Evolutionary conservation across 2,113 vertebrate genomes (phyloP).

Genomic region (Forbesichthys papilliferus): DNA sequence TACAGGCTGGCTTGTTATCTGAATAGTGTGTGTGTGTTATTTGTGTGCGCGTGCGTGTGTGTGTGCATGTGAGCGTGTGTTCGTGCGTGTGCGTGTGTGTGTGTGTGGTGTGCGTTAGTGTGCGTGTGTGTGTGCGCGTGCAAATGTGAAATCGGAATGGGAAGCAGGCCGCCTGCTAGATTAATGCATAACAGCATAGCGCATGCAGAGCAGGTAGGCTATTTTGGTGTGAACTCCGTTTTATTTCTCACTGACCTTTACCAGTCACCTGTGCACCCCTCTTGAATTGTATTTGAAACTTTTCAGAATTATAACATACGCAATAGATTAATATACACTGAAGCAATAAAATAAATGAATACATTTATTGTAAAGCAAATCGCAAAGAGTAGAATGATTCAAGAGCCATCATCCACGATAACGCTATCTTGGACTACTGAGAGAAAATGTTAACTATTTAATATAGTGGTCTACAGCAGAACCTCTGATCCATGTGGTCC

Average conservation of each 20-base stretch:
- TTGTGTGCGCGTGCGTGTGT: neutral
- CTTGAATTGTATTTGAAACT: neutral
- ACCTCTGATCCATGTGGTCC: too few relatives aligned
- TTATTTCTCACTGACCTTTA: conserved; percentile 40
- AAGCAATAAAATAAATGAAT: too few relatives aligned
- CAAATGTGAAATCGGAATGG: conserved; percentile 71
- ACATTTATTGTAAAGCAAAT: too few relatives aligned
- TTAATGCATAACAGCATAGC: conserved; percentile 77
- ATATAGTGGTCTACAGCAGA: too few relatives aligned
- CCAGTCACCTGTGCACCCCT: conserved; percentile 29
- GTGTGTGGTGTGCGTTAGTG: conserved; percentile 4
- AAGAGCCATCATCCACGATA: too few relatives aligned
- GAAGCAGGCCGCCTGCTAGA: conserved; percentile 75
- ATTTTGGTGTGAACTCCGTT: conserved; percentile 59
- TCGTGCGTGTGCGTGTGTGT: neutral
- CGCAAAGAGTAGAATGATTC: too few relatives aligned
- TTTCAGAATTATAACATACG: too few relatives aligned
- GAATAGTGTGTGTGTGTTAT: conserved; percentile 60
- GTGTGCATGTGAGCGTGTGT: neutral
- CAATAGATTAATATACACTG: too few relatives aligned
- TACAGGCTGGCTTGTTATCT: conserved; percentile 57
- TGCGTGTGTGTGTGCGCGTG: conserved; percentile 9
- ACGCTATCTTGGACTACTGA: too few relatives aligned
- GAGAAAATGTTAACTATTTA: too few relatives aligned
- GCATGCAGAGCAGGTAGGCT: conserved; percentile 63